A percentile compares a stretch with the other conserved stretches of the same genome.
These are phyloP conservation scores for Austrolebias charrua DNA, from an alignment of 2,797 vertebrate species.

Conservation along the genomic window DNA sequence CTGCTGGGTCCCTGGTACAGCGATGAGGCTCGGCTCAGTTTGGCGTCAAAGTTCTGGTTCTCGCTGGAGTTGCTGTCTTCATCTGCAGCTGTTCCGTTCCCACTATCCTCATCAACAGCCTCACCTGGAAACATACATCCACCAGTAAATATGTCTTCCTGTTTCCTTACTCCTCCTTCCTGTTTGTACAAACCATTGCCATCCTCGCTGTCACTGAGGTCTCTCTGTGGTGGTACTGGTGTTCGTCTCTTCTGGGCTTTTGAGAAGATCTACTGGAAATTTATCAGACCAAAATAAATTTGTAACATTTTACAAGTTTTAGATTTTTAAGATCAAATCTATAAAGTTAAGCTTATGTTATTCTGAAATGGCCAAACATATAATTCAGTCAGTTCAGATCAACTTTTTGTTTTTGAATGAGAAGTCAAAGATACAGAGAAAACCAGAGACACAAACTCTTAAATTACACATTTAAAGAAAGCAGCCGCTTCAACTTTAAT, in stretches of 20 bases:
- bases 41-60: constrained; percentile 13
- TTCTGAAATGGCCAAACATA: no score
- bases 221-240: not conserved
- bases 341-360: not conserved
- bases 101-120: not conserved
- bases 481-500: no score
- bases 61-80: constrained; percentile 18
- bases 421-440: no score
- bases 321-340: not conserved
- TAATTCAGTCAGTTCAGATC: no score
- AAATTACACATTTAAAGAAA: no score
- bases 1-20: constrained; percentile 20
- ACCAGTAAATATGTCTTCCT: no score
- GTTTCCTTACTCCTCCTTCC: not conserved
- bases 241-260: constrained; percentile 41
- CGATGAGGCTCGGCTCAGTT: constrained; percentile 33
- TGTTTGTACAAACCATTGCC: constrained; percentile 16
- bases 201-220: constrained; percentile 10
- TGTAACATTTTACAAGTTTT: not conserved
- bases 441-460: no score
- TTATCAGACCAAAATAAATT: not conserved
- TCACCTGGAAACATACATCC: constrained; percentile 5
- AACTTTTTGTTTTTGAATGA: no score
- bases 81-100: not conserved
- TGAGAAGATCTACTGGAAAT: constrained; percentile 32